A percentile compares a stretch with the other conserved stretches of the same genome.
Evolutionary conservation across 1,140 invertebrate genomes (phyloP).

Genomic region (Drosophila pseudoobscura): DNA sequence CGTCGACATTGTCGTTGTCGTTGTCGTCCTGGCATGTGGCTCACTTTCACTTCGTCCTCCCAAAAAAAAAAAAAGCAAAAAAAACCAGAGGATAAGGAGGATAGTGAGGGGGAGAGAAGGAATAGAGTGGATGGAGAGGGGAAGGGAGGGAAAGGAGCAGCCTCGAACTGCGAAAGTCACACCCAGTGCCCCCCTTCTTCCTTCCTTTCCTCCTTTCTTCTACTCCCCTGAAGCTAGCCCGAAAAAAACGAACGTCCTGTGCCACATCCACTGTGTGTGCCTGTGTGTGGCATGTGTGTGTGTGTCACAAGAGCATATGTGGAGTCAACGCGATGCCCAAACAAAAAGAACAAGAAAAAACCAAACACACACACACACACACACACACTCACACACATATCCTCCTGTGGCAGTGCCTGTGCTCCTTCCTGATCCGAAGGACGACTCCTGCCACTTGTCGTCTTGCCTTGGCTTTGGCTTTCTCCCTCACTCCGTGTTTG

Average conservation of each 20-base stretch:
- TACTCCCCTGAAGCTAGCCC: too few species aligned
- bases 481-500: background rate
- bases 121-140: constrained; percentile 10
- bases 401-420: too few species aligned
- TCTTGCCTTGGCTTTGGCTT: constrained; percentile 11
- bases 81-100: constrained; percentile 26
- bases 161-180: constrained; percentile 7
- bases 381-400: constrained; percentile 13
- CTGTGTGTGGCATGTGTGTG: constrained; percentile 17
- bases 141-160: background rate
- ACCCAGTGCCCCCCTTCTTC: constrained; percentile 18
- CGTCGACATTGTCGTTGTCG: constrained; percentile 16
- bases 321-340: constrained; percentile 54
- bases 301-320: constrained; percentile 74
- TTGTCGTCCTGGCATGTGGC: constrained; percentile 53
- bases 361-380: constrained; percentile 22
- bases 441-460: constrained; percentile 20
- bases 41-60: constrained; percentile 61
- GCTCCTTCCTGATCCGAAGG: too few species aligned
- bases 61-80: constrained; percentile 28
- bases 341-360: constrained; percentile 38
- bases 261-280: constrained; percentile 12
- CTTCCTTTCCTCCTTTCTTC: constrained; percentile 6
- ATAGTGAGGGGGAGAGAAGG: constrained; percentile 5
- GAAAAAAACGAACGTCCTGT: constrained; percentile 46